phyloP scores from a whole-genome alignment of 2,797 vertebrate species.

The Xenopus petersii region DNA sequence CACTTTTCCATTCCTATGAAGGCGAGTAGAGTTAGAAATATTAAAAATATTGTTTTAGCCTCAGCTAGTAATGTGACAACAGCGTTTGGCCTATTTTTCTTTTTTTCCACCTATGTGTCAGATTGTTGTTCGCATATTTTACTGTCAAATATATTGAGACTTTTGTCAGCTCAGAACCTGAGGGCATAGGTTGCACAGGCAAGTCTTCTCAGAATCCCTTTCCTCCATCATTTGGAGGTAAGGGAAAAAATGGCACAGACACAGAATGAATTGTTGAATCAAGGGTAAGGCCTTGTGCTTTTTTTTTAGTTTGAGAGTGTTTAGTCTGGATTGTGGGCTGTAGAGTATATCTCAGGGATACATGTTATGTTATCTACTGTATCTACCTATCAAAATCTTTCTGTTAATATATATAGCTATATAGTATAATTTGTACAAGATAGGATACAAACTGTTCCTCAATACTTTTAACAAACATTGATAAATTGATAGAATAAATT shows the following conservation, averaged over 20 bases:
- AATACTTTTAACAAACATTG: too few relatives aligned
- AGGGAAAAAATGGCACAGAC: conserved; percentile 64
- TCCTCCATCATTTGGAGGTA: conserved; percentile 65
- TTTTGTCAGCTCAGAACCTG: conserved; percentile 88
- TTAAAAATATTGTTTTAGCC: conserved; percentile 38
- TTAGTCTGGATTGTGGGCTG: neutral
- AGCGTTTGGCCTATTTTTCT: conserved; percentile 58
- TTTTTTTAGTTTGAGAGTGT: neutral
- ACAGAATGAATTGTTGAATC: conserved; percentile 47
- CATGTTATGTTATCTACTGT: neutral
- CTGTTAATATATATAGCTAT: too few relatives aligned
- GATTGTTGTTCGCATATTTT: conserved; percentile 79
- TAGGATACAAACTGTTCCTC: too few relatives aligned
- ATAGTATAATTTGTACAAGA: too few relatives aligned
- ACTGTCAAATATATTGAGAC: conserved; percentile 88
- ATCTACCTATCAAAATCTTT: too few relatives aligned
- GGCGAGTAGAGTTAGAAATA: conserved; percentile 24
- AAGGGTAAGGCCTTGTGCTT: conserved; percentile 51
- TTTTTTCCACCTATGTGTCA: conserved; percentile 47
- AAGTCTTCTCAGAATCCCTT: conserved; percentile 78
- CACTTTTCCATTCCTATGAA: conserved; percentile 17
- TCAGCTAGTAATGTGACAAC: conserved; percentile 46
- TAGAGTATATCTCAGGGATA: neutral
- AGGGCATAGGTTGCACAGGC: conserved; percentile 80
- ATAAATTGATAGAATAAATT: too few relatives aligned